Evolutionary conservation across 92 coral and sea anemone species (phyloP).

Genomic region (Parazoanthus swiftii): DNA sequence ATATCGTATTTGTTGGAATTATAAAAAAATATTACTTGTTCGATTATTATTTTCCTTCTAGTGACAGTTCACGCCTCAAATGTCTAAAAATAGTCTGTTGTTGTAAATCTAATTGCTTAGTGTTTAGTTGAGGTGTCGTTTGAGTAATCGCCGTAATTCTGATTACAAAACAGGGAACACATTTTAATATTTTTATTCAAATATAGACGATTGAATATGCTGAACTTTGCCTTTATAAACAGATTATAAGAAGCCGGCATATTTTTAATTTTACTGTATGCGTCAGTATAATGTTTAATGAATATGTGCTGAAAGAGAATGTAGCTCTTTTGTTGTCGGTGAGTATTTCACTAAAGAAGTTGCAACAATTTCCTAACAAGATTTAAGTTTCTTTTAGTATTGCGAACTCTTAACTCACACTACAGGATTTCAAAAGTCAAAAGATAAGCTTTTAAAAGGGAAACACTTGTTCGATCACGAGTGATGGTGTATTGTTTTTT

Average conservation of each 20-base stretch:
- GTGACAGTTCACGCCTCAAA: constrained; percentile 27
- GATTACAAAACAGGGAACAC: not conserved
- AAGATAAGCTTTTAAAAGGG: no score
- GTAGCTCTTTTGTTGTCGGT: not conserved
- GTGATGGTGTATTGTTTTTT: no score
- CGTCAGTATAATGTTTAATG: not conserved
- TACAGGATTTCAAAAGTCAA: not conserved
- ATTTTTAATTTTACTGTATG: not conserved
- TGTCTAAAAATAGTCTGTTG: constrained; percentile 13
- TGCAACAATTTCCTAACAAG: no score
- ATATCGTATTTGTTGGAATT: not conserved
- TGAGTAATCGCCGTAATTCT: not conserved
- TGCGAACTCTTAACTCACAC: not conserved
- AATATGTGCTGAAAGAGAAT: not conserved
- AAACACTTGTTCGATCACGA: no score
- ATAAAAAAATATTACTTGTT: not conserved
- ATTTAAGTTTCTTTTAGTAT: not conserved
- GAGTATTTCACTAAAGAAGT: not conserved
- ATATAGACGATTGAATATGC: not conserved
- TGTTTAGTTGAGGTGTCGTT: constrained; percentile 19
- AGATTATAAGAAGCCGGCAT: not conserved
- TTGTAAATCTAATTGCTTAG: constrained; percentile 12
- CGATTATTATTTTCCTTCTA: not conserved
- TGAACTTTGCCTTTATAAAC: not conserved
- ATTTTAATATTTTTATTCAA: not conserved